Evolutionary conservation across 2,888 invertebrate species (phyloP).

Genomic region (Cheilosia impressa): DNA sequence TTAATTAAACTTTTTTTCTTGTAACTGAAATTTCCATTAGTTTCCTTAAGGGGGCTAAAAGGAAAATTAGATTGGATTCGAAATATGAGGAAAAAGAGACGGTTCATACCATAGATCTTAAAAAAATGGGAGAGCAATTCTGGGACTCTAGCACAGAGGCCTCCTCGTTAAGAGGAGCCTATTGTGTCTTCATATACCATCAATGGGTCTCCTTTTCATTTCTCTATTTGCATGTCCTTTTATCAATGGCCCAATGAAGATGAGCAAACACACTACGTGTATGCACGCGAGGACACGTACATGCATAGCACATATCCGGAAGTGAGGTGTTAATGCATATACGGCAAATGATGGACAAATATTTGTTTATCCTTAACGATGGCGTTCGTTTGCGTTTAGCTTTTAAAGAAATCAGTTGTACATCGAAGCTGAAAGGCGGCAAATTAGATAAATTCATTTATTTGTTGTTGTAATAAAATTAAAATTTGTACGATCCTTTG

Average conservation of each 20-base stretch:
- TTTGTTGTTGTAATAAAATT: background rate
- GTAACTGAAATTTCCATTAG: conserved; percentile 22
- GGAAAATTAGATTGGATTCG: conserved; percentile 25
- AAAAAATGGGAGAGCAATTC: too few relatives aligned
- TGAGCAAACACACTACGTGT: conserved; percentile 13
- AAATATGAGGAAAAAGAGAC: conserved; percentile 8
- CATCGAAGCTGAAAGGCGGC: background rate
- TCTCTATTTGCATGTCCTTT: conserved; percentile 25
- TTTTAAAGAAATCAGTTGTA: background rate
- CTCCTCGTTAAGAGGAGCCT: too few relatives aligned
- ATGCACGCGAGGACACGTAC: background rate
- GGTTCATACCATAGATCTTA: background rate
- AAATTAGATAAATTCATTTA: background rate
- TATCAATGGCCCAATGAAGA: conserved; percentile 26
- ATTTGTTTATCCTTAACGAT: conserved; percentile 32
- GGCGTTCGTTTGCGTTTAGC: background rate
- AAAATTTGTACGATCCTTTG: too few relatives aligned
- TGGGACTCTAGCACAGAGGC: too few relatives aligned
- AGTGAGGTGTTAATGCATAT: conserved; percentile 24
- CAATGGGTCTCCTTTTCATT: background rate
- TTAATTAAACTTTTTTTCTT: conserved; percentile 9
- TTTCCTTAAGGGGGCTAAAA: background rate
- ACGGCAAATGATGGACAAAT: conserved; percentile 17
- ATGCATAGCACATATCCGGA: conserved; percentile 4
- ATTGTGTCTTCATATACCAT: background rate